A percentile compares a stretch with the other conserved stretches of the same genome.
Conservation (phyloP, 1,140 invertebrate genomes). For the Tribolium castaneum region DNA sequence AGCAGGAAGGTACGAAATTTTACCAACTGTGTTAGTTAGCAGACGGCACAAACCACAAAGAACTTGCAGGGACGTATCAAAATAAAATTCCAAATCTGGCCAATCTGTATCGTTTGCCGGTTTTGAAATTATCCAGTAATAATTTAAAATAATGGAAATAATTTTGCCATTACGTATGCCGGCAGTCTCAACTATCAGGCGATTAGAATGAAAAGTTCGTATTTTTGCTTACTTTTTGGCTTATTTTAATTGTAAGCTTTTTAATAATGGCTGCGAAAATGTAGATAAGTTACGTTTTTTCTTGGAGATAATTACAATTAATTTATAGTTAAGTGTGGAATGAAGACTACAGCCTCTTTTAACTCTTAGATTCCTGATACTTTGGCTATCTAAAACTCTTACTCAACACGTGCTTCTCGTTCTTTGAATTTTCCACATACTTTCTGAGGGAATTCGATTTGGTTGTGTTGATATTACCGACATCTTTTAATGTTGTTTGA, state of each 20-base stretch:
- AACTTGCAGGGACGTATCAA: conserved; percentile 34
- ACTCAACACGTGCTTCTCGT: conserved; percentile 54
- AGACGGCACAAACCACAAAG: conserved; percentile 34
- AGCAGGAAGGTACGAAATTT: conserved; percentile 48
- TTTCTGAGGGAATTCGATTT: background rate
- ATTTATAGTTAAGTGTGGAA: background rate
- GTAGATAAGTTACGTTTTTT: background rate
- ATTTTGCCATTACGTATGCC: background rate
- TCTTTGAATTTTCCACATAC: conserved; percentile 47
- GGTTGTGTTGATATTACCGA: background rate
- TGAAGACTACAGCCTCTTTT: conserved; percentile 4
- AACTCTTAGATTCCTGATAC: conserved; percentile 44
- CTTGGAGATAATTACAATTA: background rate
- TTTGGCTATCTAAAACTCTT: conserved; percentile 56
- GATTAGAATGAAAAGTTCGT: background rate
- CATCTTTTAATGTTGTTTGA: conserved; percentile 9
- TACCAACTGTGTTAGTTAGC: conserved; percentile 46
- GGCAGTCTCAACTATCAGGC: background rate
- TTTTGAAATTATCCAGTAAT: conserved; percentile 25
- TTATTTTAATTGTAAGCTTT: background rate
- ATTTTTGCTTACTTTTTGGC: too few relatives aligned
- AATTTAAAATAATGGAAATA: conserved; percentile 29
- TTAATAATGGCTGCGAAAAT: background rate
- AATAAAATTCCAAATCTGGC: conserved; percentile 35
- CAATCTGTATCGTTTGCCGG: conserved; percentile 9